Base-by-base conservation (phyloP, 2,113 vertebrate genomes). In the Elachura formosa region DNA sequence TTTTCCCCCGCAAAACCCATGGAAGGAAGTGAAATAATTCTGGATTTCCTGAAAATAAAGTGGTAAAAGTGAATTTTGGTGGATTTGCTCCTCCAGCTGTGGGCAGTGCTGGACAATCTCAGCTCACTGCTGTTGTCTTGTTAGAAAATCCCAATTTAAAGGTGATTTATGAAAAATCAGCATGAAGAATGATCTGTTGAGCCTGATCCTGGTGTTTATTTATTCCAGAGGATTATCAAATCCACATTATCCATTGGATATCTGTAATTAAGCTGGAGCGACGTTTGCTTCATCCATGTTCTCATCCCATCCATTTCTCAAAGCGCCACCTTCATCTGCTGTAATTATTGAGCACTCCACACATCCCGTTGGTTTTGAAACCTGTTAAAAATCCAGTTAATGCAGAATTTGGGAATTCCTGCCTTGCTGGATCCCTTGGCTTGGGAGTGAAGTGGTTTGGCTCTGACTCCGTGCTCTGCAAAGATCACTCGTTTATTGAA, bases 381-480 rank as follows among this genome's bases (percentile, higher is more conserved):
- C 20, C 78, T 81, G 51, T 87, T 94, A 87, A 95, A 96, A 96
- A 95, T 67, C 91, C 94, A 96, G 93, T 97, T 96, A 95, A 96
- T 77, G 83, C 86, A 75, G 66, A 93, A 94, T 64, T 87, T 64
- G 80, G 94, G 91, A 62, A 52, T 76, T 67, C 78, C 51, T 72
- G 56, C 91, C 84, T 64, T 48, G 77, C 90, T 25, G 41, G 52
- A 96, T 76, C 90, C 85, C 52, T 87, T 73, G 82, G 52, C 68
- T 87, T 12, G 84, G 76, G 19, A 46, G 49, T 18, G 93, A 87
- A 77, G 73, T 22, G 64, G 4, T 87, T 80, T 68, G 95, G 77
- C 66, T 95, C 90, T 51, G 95, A 73, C 93, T 86, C 61, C 6
- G 15, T 4, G 43, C 59, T 45, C 93, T 41, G 66, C 49, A 38